phyloP scores from a whole-genome alignment of 2,797 vertebrate genomes.

The Vespertilio murinus region DNA sequence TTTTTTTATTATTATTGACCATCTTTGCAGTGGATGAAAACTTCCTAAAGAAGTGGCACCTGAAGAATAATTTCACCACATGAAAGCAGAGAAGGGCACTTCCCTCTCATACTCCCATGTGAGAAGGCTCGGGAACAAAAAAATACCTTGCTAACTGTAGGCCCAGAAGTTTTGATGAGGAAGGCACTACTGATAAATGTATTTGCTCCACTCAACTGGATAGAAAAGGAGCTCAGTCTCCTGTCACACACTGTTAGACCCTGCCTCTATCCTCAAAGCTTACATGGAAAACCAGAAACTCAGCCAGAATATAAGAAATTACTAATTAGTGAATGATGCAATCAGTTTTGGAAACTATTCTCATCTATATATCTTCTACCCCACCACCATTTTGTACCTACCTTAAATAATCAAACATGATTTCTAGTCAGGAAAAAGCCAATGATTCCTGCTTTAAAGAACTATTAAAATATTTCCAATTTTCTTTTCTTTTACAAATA shows the following conservation, averaged over 20 bases:
- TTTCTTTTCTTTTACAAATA: conserved; percentile 19
- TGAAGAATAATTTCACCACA: not conserved
- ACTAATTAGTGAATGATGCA: not conserved
- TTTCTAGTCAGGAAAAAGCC: not conserved
- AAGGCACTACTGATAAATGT: not conserved
- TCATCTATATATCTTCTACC: not conserved
- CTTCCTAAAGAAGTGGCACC: not conserved
- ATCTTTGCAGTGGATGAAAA: not conserved
- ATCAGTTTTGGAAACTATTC: not conserved
- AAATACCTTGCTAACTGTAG: not conserved
- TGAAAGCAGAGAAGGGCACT: not conserved
- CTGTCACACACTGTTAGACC: not conserved
- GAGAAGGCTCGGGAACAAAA: not conserved
- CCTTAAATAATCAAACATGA: conserved; percentile 13
- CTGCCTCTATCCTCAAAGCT: not conserved
- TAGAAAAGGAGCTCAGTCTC: not conserved
- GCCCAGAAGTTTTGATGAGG: not conserved
- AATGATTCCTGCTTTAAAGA: conserved; percentile 11
- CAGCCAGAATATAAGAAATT: not conserved
- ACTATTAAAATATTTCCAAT: conserved; percentile 11
- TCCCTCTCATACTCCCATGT: not conserved
- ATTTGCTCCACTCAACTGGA: not conserved
- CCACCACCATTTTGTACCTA: not conserved
- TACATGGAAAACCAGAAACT: not conserved
- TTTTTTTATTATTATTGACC: not conserved